Evolutionary conservation across 2,113 vertebrate genomes (phyloP).

Genomic region (Theropithecus gelada): DNA sequence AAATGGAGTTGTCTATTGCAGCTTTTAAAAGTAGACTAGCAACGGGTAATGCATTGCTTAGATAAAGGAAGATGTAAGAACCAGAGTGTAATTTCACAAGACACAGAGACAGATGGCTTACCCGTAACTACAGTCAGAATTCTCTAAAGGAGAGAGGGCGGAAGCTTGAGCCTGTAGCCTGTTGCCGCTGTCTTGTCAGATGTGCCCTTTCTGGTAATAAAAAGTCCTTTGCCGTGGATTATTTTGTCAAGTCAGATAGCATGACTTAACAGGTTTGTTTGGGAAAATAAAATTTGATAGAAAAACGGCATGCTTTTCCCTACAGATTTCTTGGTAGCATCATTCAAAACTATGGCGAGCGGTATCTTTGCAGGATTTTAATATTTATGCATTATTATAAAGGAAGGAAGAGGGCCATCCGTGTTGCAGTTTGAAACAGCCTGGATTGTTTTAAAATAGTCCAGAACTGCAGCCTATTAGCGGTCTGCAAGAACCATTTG

Average conservation of each 20-base stretch:
- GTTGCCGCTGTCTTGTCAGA: slow-evolving; percentile 60
- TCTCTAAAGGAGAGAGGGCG: slow-evolving; percentile 58
- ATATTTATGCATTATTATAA: not conserved
- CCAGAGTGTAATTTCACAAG: slow-evolving; percentile 60
- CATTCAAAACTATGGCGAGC: not conserved
- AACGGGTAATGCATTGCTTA: slow-evolving; percentile 48
- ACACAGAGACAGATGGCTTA: slow-evolving; percentile 66
- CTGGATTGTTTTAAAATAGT: not conserved
- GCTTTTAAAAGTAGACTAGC: slow-evolving; percentile 60
- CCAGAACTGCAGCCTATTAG: not conserved
- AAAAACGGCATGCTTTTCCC: slow-evolving; percentile 31
- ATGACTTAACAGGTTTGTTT: not conserved
- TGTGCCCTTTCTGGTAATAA: slow-evolving; percentile 60
- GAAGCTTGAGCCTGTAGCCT: slow-evolving; percentile 38
- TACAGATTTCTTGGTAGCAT: not conserved
- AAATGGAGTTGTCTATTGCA: slow-evolving; percentile 42
- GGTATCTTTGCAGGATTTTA: not conserved
- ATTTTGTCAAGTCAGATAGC: slow-evolving; percentile 65
- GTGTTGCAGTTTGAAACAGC: not conserved
- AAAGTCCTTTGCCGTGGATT: slow-evolving; percentile 63
- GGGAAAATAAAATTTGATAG: slow-evolving; percentile 71
- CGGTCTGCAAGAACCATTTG: not conserved
- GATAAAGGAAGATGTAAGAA: slow-evolving; percentile 78
- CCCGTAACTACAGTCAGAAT: not conserved
- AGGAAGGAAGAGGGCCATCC: not conserved